Conservation (phyloP, 2,113 vertebrate species). For the Phrynosoma blainvillii region DNA sequence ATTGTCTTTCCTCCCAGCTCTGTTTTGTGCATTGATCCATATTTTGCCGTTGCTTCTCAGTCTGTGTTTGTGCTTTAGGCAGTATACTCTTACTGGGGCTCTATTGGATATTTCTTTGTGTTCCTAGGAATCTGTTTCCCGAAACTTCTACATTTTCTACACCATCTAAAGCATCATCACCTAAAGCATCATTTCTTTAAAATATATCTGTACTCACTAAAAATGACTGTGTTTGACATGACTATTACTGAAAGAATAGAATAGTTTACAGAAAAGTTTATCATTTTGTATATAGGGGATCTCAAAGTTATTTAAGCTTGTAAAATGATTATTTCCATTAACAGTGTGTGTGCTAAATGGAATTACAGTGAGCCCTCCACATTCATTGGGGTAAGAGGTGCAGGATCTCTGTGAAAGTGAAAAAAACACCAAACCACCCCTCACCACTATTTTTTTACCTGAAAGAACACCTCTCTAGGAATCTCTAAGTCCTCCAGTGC, state of each 20-base stretch:
- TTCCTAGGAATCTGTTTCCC: not conserved
- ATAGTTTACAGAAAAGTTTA: not conserved
- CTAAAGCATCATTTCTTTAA: not conserved
- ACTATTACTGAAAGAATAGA: not conserved
- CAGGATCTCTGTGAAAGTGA: too few relatives aligned
- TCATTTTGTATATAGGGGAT: not conserved
- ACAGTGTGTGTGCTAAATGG: not conserved
- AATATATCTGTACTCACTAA: not conserved
- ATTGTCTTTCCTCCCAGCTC: not conserved
- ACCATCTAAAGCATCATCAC: not conserved
- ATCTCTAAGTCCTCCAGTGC: too few relatives aligned
- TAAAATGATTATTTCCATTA: not conserved
- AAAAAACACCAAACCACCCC: too few relatives aligned
- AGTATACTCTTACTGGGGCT: not conserved
- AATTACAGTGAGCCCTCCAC: not conserved
- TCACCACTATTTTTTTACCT: too few relatives aligned
- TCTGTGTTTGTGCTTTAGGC: not conserved
- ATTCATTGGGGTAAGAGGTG: too few relatives aligned
- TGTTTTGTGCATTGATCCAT: conserved; percentile 1
- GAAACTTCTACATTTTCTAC: not conserved
- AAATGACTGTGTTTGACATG: not conserved
- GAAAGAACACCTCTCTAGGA: too few relatives aligned
- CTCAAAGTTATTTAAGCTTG: not conserved
- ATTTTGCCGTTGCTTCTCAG: not conserved
- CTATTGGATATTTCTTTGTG: not conserved